Evolutionary conservation across 2,888 invertebrate genomes (phyloP), one percentile per base, ranked within the genome.

Genomic region (Rhogogaster chlorosoma): DNA sequence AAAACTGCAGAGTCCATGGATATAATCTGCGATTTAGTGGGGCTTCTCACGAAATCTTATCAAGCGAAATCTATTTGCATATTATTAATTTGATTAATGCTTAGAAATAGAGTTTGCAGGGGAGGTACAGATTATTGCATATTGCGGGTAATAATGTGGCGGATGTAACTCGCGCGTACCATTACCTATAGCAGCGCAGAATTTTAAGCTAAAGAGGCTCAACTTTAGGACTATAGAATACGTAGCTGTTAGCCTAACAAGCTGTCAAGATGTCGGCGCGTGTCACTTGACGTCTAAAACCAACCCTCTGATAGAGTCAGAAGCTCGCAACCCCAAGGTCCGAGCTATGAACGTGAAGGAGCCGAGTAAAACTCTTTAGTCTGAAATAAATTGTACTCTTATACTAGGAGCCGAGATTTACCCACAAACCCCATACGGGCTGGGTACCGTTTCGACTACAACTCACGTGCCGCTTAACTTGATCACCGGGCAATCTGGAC

Each of bases 201-300:
- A 67, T 83, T 83, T 83, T 67, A 83, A 83, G 83, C 83, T 83
- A 83, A 64, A 70, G 70, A 83, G 64, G 83, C 83, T 80, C 83
- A 70, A 67, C 83, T 84, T 71, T 57, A 64, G 85, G 78, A 85
- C 70, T 32, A 71, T 82, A 45, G 85, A 75, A 88, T 85, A 86
- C 87, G 88, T 86, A 67, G 67, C 90, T 90, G 91, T 92, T 91
- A 92, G 89, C 89, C 90, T 93, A 93, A 93, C 93, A 93, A 93
- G 93, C 93, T 93, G 93, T 93, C 93, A 93, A 93, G 93, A 93
- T 93, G 93, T 93, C 93, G 93, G 89, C 92, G 92, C 92, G 91
- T 92, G 93, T 92, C 93, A 93, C 92, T 92, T 91, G 90, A 89
- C 90, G 90, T 90, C 92, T 91, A 90, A 88, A 88, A 90, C 86